Conservation (phyloP, 2,113 vertebrate genomes). For the Melanotaenia duboulayi region DNA sequence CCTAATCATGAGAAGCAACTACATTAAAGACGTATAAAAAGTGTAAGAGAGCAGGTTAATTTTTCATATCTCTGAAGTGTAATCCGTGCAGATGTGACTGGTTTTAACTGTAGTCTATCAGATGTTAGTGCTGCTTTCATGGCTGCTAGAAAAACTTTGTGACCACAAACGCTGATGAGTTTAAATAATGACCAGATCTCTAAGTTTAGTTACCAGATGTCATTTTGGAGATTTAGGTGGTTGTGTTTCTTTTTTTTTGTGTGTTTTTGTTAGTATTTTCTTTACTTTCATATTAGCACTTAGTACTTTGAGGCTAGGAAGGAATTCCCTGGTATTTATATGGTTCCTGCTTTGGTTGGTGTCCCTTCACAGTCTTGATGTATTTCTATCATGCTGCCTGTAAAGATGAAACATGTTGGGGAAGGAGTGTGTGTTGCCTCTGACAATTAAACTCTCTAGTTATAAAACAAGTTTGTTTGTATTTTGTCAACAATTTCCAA, state of each 20-base stretch:
- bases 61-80: background rate
- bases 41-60: background rate
- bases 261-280: background rate
- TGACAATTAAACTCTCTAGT: constrained; percentile 8
- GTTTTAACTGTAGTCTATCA: background rate
- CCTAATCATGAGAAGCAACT: background rate
- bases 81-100: constrained; percentile 6
- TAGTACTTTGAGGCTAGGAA: background rate
- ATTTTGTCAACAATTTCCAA: background rate
- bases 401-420: background rate
- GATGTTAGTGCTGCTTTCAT: too few species aligned
- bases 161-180: background rate
- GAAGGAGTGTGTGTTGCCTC: background rate
- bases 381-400: background rate
- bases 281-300: too few species aligned
- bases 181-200: background rate
- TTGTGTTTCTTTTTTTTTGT: too few species aligned
- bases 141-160: background rate
- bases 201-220: background rate
- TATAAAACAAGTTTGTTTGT: background rate
- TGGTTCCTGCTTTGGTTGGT: background rate
- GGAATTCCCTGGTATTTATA: background rate
- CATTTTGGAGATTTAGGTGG: constrained; percentile 17
- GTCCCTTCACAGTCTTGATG: background rate
- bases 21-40: background rate